Base-by-base conservation (phyloP, 2,888 invertebrate genomes). In the Acanthosoma haemorrhoidale region DNA sequence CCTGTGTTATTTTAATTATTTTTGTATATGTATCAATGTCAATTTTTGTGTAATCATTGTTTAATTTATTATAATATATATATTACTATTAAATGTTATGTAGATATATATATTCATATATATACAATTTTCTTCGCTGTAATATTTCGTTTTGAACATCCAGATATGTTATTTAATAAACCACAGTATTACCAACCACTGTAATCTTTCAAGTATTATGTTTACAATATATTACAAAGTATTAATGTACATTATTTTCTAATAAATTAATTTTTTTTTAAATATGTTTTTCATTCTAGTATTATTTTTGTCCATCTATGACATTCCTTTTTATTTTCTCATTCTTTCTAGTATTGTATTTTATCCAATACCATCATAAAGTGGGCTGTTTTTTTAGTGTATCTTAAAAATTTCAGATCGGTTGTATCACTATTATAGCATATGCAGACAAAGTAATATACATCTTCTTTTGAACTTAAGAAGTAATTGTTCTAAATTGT, bases 181-280 rank as follows among this genome's bases (percentile, higher is more conserved):
- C 41, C 64, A 64, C 64, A 64, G 64, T 64, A 64, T 64, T 64
- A 64, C 64, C 64, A 41, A 25, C 25, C 29, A 41, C 13, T 61
- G 18, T 36, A 61, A 38, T 61, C 5, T 61, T 21, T 61, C 34
- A 38, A 36, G 61, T 61, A 36, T 36, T 61, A 61, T 36, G 36
- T 34, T 21, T 38, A 41, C 39, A 64, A 41, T 64, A 41, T 64
- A 41, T 39, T 64, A 39, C 8, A 25, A 67, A 67, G 67, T 67
- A 67, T 67, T 67, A 67, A 34, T 67, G 67, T 67, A 63, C 63
- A 34, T 63, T 63, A 21, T 63, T 63, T 63, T 63, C 39, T 63
- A 38, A 38, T 63, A 63, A 63, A 63, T 63, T 15, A 4, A 63
- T 63, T 32, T 29, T 38, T 63, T 25, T 38, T 4, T 18, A 63